Evolutionary conservation across 2,797 vertebrate species (phyloP).

Genomic region (Sebastes cheni): DNA sequence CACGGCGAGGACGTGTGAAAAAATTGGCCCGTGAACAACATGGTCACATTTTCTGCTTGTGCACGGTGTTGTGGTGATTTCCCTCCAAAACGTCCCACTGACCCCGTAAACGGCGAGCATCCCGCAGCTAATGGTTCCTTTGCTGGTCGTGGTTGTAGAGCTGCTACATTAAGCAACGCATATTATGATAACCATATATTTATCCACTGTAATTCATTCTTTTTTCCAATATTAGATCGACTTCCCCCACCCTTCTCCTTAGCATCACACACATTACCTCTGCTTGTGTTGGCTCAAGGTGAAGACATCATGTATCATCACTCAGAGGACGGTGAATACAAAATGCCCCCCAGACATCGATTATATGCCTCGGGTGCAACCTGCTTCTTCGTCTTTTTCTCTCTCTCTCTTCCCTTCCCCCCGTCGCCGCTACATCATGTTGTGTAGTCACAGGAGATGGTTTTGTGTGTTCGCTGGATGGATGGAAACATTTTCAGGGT

Average conservation of each 20-base stretch:
- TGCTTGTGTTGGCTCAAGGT: constrained; percentile 46
- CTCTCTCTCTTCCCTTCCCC: not conserved
- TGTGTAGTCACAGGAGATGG: constrained; percentile 14
- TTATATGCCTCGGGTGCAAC: constrained; percentile 36
- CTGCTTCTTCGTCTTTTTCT: constrained; percentile 14
- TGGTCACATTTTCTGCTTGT: not conserved
- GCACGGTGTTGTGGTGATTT: constrained; percentile 12
- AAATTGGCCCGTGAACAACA: constrained; percentile 10
- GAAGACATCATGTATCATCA: constrained; percentile 46
- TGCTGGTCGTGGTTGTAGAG: not conserved
- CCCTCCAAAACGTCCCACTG: constrained; percentile 53
- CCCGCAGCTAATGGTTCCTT: constrained; percentile 6
- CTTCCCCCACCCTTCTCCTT: not conserved
- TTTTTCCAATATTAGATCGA: not conserved
- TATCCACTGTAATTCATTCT: constrained; percentile 22
- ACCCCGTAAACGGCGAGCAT: constrained; percentile 21
- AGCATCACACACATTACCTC: constrained; percentile 4
- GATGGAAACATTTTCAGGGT: constrained; percentile 23
- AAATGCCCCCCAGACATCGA: constrained; percentile 47
- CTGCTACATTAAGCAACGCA: constrained; percentile 4
- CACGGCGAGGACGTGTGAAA: constrained; percentile 77
- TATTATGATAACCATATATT: constrained; percentile 42
- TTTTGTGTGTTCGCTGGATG: not conserved
- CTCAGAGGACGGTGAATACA: constrained; percentile 24
- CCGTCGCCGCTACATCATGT: not conserved